phyloP scores from a whole-genome alignment of 2,797 vertebrate genomes.

The Rhynchonycteris naso region DNA sequence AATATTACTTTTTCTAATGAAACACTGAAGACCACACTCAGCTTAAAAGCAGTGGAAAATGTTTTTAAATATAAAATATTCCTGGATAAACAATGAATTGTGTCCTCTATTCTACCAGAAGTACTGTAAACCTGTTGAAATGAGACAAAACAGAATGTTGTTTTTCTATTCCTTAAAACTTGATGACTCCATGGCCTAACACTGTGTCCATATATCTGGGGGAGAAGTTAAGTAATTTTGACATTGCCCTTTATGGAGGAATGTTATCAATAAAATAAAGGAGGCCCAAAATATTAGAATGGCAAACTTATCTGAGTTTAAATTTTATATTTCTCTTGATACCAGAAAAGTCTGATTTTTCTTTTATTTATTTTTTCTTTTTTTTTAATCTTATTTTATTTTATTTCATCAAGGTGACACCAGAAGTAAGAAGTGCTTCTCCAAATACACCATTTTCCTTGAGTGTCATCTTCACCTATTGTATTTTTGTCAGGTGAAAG shows the following conservation, averaged over 20 bases:
- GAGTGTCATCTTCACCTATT: background rate
- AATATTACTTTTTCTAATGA: background rate
- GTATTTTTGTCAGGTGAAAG: background rate
- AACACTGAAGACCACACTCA: background rate
- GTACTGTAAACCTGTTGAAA: background rate
- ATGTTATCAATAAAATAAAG: background rate
- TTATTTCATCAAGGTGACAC: background rate
- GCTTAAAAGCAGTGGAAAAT: background rate
- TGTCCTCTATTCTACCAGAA: background rate
- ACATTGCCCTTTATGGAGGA: background rate
- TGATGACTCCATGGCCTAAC: background rate
- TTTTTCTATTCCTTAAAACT: background rate
- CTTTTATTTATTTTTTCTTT: background rate
- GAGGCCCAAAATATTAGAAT: background rate
- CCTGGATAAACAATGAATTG: background rate
- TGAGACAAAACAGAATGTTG: background rate
- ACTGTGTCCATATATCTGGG: too few relatives aligned
- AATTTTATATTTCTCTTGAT: background rate
- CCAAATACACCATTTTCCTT: background rate
- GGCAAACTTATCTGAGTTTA: background rate
- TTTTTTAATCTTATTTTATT: background rate
- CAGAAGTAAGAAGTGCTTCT: background rate
- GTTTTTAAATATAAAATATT: slow-evolving; percentile 30
- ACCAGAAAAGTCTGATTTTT: background rate
- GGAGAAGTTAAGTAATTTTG: background rate